Base-by-base conservation (phyloP, 2,113 vertebrate species). In the Balaeniceps rex region DNA sequence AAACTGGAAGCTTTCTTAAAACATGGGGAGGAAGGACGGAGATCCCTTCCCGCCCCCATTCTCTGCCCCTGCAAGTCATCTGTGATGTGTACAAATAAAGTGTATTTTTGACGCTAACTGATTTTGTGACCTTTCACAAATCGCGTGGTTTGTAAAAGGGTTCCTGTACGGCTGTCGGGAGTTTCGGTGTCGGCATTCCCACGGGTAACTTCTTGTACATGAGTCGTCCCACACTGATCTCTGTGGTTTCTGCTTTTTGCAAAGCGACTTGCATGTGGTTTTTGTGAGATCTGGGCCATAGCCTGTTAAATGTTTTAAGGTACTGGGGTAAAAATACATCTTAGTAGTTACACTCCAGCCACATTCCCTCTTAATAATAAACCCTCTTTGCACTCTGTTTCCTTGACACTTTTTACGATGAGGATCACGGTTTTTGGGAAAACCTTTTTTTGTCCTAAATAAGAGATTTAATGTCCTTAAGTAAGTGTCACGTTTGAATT, bases 181-280 rank as follows among this genome's bases (percentile, higher is more conserved):
- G 46, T 51, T 18, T 3, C 0, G 4, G 58, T 21, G 42, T 18
- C 0, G 0, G 60, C 61, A 4, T 55, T 60, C 46, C 76, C 4
- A 3, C 0, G 8, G 55, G 51, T 40, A 3, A 12, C 40, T 29
- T 38, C 63, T 6, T 3, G 4, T 17, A 4, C 0, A 16, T 7
- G 11, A 26, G 51, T 2, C 29, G 26, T 49, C 69, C 54, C 9
- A 5, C 44, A 3, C 19, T 22, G 4, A 2, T 3, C 21, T 46
- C 42, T 5, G 57, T 8, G 65, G 16, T 23, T 10, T 55, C 23
- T 14, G 25, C 63, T 38, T 44, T 15, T 31, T 24, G n/a, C n/a
- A n/a, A n/a, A 47, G 58, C 0, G 2, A 12, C 29, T 77, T 12
- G 19, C n/a, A 4, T 1, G 3, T 36, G 29, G 49, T 7, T 0